Base-by-base conservation (phyloP, 2,888 invertebrate genomes). In the Drosophila mulleri region DNA sequence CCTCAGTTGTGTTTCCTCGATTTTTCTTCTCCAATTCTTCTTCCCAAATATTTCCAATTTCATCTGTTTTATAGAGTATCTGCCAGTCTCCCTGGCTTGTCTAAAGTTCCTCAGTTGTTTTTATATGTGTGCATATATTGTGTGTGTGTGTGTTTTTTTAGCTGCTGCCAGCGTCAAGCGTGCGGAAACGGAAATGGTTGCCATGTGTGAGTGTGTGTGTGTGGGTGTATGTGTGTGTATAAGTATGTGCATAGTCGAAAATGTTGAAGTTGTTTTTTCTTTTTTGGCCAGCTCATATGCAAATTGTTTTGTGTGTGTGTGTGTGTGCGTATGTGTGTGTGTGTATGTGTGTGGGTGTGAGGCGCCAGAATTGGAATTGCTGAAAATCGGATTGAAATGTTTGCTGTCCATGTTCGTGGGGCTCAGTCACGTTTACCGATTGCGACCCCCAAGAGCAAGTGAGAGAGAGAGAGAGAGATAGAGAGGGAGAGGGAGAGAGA, bases 181-280 rank as follows among this genome's bases (percentile, higher is more conserved):
- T 86, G 85, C 85, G 89, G 85, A 86, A 86, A 84, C 89, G 89
- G 88, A 88, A 86, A 85, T 85, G 89, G 83, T 73, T 78, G 80
- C 62, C 61, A 72, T 74, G 71, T 72, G 71, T 70, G 71, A 52
- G 67, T 48, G 47, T 56, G 65, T 47, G 53, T 42, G 65, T 44
- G 54, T 48, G 50, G 37, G 23, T 12, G 39, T 58, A 35, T 64
- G 47, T n/a, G 47, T 14, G 44, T 41, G 42, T 29, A 29, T 56
- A 42, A 41, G 52, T 20, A 20, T 32, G 39, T 23, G 53, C 39
- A 35, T 16, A 66, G 70, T 67, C 70, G 71, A 72, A 88, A 82
- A 77, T 83, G 72, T 72, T 64, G 66, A 71, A 59, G 72, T 72
- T 80, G 52, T 39, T n/a, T 41, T 52, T 26, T 26, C 41, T 35